A percentile compares a stretch with the other conserved stretches of the same genome.
Conservation (phyloP, 2,888 invertebrate species). For the Coelopa pilipes region DNA sequence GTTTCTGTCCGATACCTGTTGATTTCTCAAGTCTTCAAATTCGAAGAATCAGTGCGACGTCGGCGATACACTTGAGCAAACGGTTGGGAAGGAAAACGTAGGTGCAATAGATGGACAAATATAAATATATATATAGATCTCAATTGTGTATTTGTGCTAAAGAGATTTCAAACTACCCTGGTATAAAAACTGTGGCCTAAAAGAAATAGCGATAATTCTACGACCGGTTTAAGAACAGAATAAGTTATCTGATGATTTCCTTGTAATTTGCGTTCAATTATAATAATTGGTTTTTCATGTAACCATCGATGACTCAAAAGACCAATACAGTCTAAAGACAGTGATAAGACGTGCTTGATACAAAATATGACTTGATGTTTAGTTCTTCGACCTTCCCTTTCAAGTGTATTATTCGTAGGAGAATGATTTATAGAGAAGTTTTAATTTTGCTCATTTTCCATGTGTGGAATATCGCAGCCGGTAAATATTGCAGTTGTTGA, state of each 20-base stretch:
- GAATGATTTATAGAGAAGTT: constrained; percentile 9
- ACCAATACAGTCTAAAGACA: not conserved
- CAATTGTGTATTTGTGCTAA: not conserved
- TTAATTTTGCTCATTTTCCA: constrained; percentile 6
- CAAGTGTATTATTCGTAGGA: not conserved
- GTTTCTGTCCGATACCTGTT: constrained; percentile 8
- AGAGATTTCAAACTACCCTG: not conserved
- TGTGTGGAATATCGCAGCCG: constrained; percentile 18
- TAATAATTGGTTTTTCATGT: constrained; percentile 21
- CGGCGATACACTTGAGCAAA: constrained; percentile 4
- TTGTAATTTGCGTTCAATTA: not conserved
- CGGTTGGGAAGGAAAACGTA: not conserved
- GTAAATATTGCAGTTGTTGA: constrained; percentile 11
- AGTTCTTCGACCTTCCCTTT: not conserved
- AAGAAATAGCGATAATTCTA: not conserved
- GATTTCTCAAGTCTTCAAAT: constrained; percentile 8
- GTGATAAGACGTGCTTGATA: constrained; percentile 4
- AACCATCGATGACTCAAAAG: not conserved
- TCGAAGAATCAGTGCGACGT: constrained; percentile 8
- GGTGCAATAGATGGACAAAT: not conserved
- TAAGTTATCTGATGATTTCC: no score
- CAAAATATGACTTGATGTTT: not conserved
- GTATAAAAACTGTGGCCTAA: not conserved
- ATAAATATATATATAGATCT: not conserved
- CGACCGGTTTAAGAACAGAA: no score